Conservation (phyloP, 2,797 vertebrate genomes). For the Pyrocephalus nanus region DNA sequence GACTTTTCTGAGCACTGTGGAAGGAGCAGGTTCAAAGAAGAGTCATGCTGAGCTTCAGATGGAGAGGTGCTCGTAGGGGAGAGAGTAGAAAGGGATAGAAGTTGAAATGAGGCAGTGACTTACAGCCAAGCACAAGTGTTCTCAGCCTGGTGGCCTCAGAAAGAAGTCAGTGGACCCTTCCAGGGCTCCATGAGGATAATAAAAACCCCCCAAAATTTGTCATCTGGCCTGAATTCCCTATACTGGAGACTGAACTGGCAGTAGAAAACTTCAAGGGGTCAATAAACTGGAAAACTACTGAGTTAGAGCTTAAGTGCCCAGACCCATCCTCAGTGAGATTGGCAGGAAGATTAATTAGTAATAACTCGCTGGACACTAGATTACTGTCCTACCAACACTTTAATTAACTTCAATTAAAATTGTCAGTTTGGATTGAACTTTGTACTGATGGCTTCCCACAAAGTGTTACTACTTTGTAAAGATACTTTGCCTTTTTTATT, state of each 20-base stretch:
- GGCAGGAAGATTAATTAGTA: neutral
- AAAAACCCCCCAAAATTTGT: neutral
- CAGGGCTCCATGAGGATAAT: neutral
- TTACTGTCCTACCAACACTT: neutral
- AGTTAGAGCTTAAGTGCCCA: neutral
- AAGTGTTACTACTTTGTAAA: neutral
- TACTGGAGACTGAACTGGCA: neutral
- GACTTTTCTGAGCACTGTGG: slow-evolving; percentile 5
- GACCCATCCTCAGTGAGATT: neutral
- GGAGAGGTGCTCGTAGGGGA: neutral
- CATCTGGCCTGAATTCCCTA: neutral
- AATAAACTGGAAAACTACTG: neutral
- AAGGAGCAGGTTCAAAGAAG: slow-evolving; percentile 9
- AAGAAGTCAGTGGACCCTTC: neutral
- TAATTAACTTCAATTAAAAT: slow-evolving; percentile 17
- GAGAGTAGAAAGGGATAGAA: neutral
- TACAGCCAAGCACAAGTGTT: neutral
- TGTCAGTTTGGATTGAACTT: neutral
- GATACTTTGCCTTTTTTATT: neutral
- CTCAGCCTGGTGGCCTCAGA: neutral
- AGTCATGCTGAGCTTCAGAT: neutral
- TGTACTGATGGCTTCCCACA: neutral
- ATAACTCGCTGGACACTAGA: neutral
- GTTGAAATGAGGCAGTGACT: neutral
- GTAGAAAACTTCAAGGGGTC: neutral